Percentiles rank a stretch among this genome's conserved stretches.
These are phyloP conservation scores for Glaucopsyche alexis DNA, from an alignment of 2,888 invertebrate genomes.

Conservation along the genomic window DNA sequence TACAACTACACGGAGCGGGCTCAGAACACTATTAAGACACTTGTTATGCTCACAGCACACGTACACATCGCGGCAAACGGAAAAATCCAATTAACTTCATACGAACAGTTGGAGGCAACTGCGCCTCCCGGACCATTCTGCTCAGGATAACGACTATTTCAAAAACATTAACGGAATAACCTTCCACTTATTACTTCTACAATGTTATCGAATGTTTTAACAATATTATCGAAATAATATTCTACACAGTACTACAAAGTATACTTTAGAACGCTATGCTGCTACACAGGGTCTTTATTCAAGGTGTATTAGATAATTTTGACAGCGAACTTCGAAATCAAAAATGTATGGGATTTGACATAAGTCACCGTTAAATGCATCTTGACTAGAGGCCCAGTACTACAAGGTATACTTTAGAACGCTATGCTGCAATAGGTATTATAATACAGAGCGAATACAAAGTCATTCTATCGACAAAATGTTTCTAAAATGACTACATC, in stretches of 20 bases:
- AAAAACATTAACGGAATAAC: conserved; percentile 66
- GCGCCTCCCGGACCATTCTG: conserved; percentile 49
- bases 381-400: too few species aligned
- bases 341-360: too few species aligned
- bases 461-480: neutral
- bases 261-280: too few species aligned
- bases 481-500: conserved; percentile 3
- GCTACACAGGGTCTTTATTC: too few species aligned
- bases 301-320: too few species aligned
- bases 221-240: conserved; percentile 15
- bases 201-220: conserved; percentile 10
- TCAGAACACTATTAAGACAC: conserved; percentile 60
- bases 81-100: conserved; percentile 77
- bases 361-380: too few species aligned
- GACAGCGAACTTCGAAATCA: too few species aligned
- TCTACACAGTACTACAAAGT: neutral
- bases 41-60: conserved; percentile 70
- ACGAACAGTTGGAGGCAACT: conserved; percentile 61
- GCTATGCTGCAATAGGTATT: too few species aligned
- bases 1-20: conserved; percentile 26
- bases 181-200: conserved; percentile 48
- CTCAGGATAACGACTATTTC: conserved; percentile 65
- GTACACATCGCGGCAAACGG: conserved; percentile 67
- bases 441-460: neutral
- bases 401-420: too few species aligned